Base-by-base conservation (phyloP, 1,140 invertebrate genomes). In the Ceratina australensis region DNA sequence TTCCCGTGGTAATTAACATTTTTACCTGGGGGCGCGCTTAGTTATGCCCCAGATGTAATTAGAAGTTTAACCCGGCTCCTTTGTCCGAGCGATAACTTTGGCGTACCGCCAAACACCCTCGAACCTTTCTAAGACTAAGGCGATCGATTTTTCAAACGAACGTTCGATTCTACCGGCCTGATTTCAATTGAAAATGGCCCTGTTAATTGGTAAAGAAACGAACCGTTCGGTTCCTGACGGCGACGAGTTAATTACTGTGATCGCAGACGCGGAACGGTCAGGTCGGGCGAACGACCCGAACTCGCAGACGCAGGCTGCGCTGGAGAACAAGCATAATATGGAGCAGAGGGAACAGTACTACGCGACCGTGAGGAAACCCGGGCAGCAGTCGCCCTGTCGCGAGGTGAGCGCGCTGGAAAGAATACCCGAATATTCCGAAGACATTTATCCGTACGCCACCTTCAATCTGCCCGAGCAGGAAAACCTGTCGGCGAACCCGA, bases 371-470 rank as follows among this genome's bases (percentile, higher is more conserved):
- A 90, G 93, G 75, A 94, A 94, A 83, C 92, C 92, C 12, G 91
- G 91, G 60, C 92, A 93, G 71, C 93, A 93, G 79, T 93, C 93
- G 33, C 92, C 93, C 18, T 90, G 91, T 84, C 89, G 90, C 63
- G 93, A 93, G 88, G 90, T 93, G 79, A 91, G 90, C 87, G 91
- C 90, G 67, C 88, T 93, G 82, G 93, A 94, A 86, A 90, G 93
- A 68, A 93, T 94, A 86, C 93, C 93, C 82, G 93, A 94, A 87
- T 94, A 93, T 90, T 93, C 93, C 54, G 94, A 94, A 89, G 94
- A 94, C 82, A 94, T 94, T 87, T 94, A 94, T 90, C 94, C 94
- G 28, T 94, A 94, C 88, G 94, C 94, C 66, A 94, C 94, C 74
- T 94, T 94, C 89, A 93, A 94, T 90, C 92, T 94, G 81, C 92